Base-by-base conservation (phyloP, 2,888 invertebrate genomes). In the Allacma fusca region DNA sequence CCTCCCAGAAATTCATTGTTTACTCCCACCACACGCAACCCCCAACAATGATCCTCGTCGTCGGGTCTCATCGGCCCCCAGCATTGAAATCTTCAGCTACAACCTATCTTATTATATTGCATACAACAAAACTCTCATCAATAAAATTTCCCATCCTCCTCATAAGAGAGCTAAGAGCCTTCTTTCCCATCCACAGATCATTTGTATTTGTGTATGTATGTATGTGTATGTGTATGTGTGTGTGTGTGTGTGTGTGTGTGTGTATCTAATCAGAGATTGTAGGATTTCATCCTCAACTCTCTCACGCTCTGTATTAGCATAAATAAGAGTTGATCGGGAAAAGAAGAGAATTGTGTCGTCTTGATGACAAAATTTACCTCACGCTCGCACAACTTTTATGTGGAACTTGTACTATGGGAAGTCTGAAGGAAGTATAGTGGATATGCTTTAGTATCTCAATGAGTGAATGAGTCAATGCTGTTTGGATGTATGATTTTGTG, bases 11-110 rank as follows among this genome's bases (percentile, higher is more conserved):
- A 34, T 40, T 29, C 68, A 68, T 68, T 68, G 68, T 68, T 68
- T 68, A 68, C 68, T 68, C 68, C 62, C 68, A 40, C 68, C 68
- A 43, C 68, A 68, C 68, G 23, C 68, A 68, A 68, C 68, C 68
- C 68, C 68, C 40, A 68, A 68, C 68, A 68, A 68, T 68, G 68
- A 68, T 68, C 67, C 34, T 67, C 34, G 12, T 67, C 67, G 24
- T 43, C 34, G 40, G 40, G 40, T 40, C 34, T 40, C 21, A 40
- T 68, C 68, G 68, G 34, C 68, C 68, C 68, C 68, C 40, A 68
- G 43, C 68, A 68, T 34, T 68, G 40, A 68, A 24, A 23, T 62
- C 5, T 62, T 21, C 19, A n/a, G 24, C 26, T n/a, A 5, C 23
- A 7, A 26, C 12, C 67, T 67, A 26, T 28, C 16, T 64, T 23